phyloP scores from a whole-genome alignment of 2,888 invertebrate genomes.

The Polyommatus iphigenia region DNA sequence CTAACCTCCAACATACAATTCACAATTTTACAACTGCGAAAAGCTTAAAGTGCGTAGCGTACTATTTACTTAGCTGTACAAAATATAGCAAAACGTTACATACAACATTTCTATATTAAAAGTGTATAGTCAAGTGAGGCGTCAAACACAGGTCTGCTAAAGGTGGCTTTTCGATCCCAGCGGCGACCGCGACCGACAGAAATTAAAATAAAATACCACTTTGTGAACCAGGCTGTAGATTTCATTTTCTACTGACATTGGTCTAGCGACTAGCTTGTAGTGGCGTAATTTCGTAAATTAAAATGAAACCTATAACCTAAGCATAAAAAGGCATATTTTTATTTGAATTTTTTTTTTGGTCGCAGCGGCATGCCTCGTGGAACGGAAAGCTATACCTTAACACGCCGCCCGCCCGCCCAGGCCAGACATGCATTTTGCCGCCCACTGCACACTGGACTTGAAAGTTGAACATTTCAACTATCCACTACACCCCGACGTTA shows the following conservation, averaged over 20 bases:
- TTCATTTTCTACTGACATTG: no score
- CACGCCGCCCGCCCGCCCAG: slow-evolving; percentile 5
- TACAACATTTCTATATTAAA: background rate
- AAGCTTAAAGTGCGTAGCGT: background rate
- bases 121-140: slow-evolving; percentile 9
- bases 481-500: background rate
- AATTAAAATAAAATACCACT: no score
- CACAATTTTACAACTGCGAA: background rate
- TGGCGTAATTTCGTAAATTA: no score
- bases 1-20: background rate
- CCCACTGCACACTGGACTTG: slow-evolving; percentile 4
- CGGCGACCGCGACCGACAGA: no score
- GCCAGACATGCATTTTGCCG: slow-evolving; percentile 11
- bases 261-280: no score
- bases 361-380: no score
- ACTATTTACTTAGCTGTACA: background rate
- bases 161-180: no score
- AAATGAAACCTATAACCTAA: no score
- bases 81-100: background rate
- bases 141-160: slow-evolving; percentile 15
- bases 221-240: no score
- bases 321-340: no score
- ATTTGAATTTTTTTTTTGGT: no score
- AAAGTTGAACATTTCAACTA: slow-evolving; percentile 18
- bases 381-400: no score